Conservation (phyloP, 2,113 vertebrate genomes). For the Alethe castanea region DNA sequence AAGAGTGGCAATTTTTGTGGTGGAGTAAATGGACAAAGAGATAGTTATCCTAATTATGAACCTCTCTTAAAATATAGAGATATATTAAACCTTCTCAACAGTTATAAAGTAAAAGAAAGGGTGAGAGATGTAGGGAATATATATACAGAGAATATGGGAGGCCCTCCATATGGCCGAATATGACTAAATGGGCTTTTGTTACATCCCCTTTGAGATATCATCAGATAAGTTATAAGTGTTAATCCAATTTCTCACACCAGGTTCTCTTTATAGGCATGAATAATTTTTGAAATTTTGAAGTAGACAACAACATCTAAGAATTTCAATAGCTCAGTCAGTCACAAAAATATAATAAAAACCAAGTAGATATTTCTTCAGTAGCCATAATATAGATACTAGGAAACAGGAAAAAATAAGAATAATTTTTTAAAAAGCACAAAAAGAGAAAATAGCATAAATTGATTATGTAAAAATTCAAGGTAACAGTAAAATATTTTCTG, state of each 20-base stretch:
- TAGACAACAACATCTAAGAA: neutral
- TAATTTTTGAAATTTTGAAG: neutral
- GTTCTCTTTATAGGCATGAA: neutral
- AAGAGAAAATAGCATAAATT: neutral
- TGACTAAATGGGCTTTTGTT: neutral
- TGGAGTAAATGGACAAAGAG: neutral
- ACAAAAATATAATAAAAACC: neutral
- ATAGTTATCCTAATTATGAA: neutral
- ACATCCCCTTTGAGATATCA: neutral
- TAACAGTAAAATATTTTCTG: neutral
- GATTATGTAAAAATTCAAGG: neutral
- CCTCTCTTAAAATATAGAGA: neutral
- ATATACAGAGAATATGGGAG: neutral
- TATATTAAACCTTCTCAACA: neutral
- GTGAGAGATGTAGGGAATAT: neutral
- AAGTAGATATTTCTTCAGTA: neutral
- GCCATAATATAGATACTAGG: neutral
- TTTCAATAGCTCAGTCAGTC: neutral
- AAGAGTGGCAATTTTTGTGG: neutral
- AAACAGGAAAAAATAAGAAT: neutral
- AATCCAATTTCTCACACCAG: neutral
- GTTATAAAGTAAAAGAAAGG: neutral
- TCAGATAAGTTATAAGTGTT: neutral
- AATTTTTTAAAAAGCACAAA: accelerated
- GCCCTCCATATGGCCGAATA: neutral